Percentiles rank a stretch among this genome's conserved stretches.
Conservation (phyloP, 2,797 vertebrate species). For the Gouania willdenowi region DNA sequence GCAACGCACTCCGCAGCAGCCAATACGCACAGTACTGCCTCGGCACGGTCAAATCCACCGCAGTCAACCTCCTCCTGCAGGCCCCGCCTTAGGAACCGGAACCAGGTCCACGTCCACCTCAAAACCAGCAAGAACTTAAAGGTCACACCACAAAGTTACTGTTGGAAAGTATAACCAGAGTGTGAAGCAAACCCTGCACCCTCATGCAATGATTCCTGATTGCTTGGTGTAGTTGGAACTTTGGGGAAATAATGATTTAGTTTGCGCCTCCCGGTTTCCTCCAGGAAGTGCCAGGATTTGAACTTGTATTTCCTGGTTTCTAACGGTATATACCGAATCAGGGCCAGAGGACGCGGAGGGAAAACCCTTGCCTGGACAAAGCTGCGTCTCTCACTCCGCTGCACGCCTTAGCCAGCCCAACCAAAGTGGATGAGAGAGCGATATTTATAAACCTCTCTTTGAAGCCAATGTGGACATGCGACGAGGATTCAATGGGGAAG, state of each 20-base stretch:
- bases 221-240: no score
- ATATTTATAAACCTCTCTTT: slow-evolving; percentile 36
- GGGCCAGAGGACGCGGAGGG: slow-evolving; percentile 2
- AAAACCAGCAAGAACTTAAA: slow-evolving; percentile 22
- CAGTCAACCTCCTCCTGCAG: slow-evolving; percentile 5
- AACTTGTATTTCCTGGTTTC: slow-evolving; percentile 25
- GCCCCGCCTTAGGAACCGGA: slow-evolving; percentile 12
- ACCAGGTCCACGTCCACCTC: slow-evolving; percentile 23
- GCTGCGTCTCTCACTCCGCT: slow-evolving; percentile 2
- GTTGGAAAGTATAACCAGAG: no score
- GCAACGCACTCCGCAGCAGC: slow-evolving; percentile 25
- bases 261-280: no score
- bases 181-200: no score
- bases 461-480: slow-evolving; percentile 44
- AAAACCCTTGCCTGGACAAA: slow-evolving; percentile 4
- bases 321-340: slow-evolving; percentile 11
- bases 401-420: slow-evolving; percentile 5
- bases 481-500: slow-evolving; percentile 37
- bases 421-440: slow-evolving; percentile 4
- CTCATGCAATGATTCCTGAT: no score
- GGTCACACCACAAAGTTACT: slow-evolving; percentile 9
- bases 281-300: slow-evolving; percentile 17
- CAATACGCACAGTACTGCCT: slow-evolving; percentile 14
- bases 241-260: no score
- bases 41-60: slow-evolving; percentile 34